These are phyloP conservation scores for Julus scandinavius DNA, from an alignment of 2,888 invertebrate species.

Conservation along the genomic window DNA sequence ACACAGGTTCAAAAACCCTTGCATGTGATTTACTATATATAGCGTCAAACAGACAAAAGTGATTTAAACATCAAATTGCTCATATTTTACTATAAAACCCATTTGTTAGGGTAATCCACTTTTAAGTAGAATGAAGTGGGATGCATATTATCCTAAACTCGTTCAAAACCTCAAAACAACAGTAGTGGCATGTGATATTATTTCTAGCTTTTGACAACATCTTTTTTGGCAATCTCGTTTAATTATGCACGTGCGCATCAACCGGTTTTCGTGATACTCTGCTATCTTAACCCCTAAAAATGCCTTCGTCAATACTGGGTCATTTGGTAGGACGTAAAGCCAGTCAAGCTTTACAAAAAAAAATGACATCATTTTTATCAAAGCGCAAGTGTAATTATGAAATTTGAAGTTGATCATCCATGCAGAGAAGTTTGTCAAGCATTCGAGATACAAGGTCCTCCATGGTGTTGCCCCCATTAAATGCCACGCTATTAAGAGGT, in stretches of 20 bases:
- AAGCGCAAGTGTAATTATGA: neutral
- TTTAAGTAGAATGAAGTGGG: too few relatives aligned
- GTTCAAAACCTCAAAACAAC: too few relatives aligned
- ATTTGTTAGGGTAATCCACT: too few relatives aligned
- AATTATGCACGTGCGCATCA: neutral
- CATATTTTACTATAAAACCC: too few relatives aligned
- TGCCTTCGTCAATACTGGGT: neutral
- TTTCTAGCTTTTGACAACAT: neutral
- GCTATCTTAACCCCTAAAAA: neutral
- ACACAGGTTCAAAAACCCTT: too few relatives aligned
- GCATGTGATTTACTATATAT: too few relatives aligned
- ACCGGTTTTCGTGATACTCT: neutral
- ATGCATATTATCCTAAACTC: too few relatives aligned
- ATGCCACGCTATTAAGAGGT: neutral
- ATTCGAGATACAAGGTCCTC: too few relatives aligned
- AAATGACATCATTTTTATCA: neutral
- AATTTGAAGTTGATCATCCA: neutral
- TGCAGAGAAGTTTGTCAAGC: neutral
- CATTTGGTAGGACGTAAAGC: neutral
- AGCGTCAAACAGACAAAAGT: too few relatives aligned
- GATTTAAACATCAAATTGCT: too few relatives aligned
- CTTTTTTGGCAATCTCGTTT: neutral
- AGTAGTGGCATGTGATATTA: neutral
- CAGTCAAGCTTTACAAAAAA: neutral
- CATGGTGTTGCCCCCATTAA: neutral